Evolutionary conservation across 2,888 invertebrate genomes (phyloP).

Genomic region (Zaprionus obscuricornis): DNA sequence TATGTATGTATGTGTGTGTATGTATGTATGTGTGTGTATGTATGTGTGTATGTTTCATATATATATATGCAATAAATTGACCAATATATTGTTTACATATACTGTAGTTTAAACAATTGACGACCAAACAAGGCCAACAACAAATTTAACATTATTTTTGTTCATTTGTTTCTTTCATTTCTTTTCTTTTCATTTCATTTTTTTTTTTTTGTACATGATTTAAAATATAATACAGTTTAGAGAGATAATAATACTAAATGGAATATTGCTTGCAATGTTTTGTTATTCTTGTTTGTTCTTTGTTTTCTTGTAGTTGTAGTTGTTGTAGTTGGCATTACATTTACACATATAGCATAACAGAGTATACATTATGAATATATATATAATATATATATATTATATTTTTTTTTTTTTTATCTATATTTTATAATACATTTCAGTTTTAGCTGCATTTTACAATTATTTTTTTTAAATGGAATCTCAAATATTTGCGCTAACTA

Average conservation of each 20-base stretch:
- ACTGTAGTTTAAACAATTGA: constrained; percentile 52
- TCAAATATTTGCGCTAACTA: constrained; percentile 40
- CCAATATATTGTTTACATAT: constrained; percentile 37
- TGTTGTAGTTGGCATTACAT: no score
- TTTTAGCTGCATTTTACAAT: constrained; percentile 38
- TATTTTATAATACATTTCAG: constrained; percentile 29
- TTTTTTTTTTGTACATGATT: constrained; percentile 5
- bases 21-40: constrained; percentile 21
- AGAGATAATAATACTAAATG: constrained; percentile 58
- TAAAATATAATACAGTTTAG: constrained; percentile 50
- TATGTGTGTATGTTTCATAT: no score
- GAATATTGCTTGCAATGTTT: no score
- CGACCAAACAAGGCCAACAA: constrained; percentile 37
- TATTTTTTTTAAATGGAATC: constrained; percentile 40
- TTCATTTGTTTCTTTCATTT: constrained; percentile 5
- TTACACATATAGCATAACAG: no score
- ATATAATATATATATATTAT: constrained; percentile 13
- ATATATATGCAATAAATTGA: constrained; percentile 57
- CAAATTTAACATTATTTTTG: constrained; percentile 48
- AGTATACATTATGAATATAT: no score
- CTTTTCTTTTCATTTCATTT: constrained; percentile 17
- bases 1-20: constrained; percentile 35
- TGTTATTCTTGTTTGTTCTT: no score
- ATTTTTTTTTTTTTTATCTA: constrained; percentile 14
- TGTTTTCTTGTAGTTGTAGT: no score